Evolutionary conservation across 2,797 vertebrate species (phyloP).

Genomic region (Sebastes flavidus): DNA sequence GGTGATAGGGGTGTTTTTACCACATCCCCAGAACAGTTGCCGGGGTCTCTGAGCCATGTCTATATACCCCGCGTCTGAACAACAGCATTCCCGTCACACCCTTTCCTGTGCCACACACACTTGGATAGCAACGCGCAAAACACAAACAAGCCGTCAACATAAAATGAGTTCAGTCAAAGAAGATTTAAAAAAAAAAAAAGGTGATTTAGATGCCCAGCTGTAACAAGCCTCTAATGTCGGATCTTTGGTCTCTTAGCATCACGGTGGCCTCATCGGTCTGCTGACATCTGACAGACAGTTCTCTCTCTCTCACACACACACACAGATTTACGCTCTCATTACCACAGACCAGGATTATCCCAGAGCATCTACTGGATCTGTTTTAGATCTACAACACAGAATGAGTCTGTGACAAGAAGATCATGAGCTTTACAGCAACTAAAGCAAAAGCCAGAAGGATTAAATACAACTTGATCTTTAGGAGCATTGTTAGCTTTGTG

Average conservation of each 20-base stretch:
- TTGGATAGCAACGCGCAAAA: conserved; percentile 57
- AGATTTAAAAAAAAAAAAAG: conserved; percentile 21
- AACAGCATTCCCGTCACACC: conserved; percentile 63
- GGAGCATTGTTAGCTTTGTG: neutral
- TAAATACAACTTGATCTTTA: conserved; percentile 4
- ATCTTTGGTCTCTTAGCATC: conserved; percentile 29
- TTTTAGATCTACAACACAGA: conserved; percentile 52
- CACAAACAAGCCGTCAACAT: conserved; percentile 44
- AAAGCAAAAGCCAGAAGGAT: conserved; percentile 12
- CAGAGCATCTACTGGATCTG: conserved; percentile 53
- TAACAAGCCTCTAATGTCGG: conserved; percentile 37
- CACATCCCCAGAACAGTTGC: conserved; percentile 67
- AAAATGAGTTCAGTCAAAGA: conserved; percentile 42
- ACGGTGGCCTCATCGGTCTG: conserved; percentile 48
- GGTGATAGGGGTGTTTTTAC: conserved; percentile 63
- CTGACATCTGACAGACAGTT: conserved; percentile 40
- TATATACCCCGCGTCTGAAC: conserved; percentile 53
- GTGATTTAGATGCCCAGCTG: conserved; percentile 39
- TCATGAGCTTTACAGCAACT: conserved; percentile 37
- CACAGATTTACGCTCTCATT: conserved; percentile 58
- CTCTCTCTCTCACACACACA: neutral
- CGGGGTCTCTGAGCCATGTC: conserved; percentile 59
- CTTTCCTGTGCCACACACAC: conserved; percentile 64
- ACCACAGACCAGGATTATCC: conserved; percentile 58
- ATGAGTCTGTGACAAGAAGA: conserved; percentile 35